phyloP scores from a whole-genome alignment of 2,113 vertebrate genomes.

The Chrysochloris asiatica region DNA sequence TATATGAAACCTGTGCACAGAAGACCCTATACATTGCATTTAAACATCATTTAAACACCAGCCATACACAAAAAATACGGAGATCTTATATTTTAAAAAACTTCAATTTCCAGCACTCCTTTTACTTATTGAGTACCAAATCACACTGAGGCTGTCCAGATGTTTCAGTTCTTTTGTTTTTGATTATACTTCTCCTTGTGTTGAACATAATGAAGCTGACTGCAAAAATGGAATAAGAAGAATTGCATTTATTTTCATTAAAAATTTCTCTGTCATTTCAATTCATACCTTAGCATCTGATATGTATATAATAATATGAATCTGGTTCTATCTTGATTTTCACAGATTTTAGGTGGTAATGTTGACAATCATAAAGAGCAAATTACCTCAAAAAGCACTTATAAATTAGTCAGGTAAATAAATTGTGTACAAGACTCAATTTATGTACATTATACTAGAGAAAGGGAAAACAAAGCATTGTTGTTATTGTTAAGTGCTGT shows the following conservation, averaged over 20 bases:
- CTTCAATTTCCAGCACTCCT: background rate
- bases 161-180: slow-evolving; percentile 22
- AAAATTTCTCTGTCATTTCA: background rate
- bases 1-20: background rate
- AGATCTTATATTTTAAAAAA: slow-evolving; percentile 6
- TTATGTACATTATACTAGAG: background rate
- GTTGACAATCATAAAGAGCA: background rate
- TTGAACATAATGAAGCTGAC: background rate
- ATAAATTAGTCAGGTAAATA: background rate
- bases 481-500: too few relatives aligned
- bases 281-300: background rate
- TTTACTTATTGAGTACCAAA: background rate
- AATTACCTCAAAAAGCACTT: background rate
- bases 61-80: background rate
- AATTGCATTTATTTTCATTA: background rate
- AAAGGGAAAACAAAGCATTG: too few relatives aligned
- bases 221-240: background rate
- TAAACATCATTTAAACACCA: slow-evolving; percentile 52
- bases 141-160: background rate
- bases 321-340: slow-evolving; percentile 1
- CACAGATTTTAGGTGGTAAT: background rate
- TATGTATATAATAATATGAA: background rate
- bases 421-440: background rate
- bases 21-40: background rate
- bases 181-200: background rate